A percentile compares a stretch with the other conserved stretches of the same genome.
Evolutionary conservation across 2,888 invertebrate species (phyloP).

Genomic region (Ormia ochracea): DNA sequence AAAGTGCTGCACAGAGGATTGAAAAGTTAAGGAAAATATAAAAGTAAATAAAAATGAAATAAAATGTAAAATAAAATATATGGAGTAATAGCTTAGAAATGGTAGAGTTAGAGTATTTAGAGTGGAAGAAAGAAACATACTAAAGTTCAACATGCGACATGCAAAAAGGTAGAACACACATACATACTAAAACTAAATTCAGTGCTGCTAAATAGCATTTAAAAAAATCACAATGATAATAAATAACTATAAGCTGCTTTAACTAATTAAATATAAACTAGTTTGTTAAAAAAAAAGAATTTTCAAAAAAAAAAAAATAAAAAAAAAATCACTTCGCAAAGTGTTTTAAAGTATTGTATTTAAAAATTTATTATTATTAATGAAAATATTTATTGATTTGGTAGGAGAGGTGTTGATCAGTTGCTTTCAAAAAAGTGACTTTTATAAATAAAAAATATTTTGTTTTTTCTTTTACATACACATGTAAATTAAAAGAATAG

Average conservation of each 20-base stretch:
- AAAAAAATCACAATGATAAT: slow-evolving; percentile 28
- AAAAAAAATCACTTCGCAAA: slow-evolving; percentile 21
- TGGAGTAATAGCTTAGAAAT: slow-evolving; percentile 28
- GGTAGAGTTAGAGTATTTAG: slow-evolving; percentile 25
- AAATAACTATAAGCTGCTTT: slow-evolving; percentile 32
- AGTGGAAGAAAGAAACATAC: slow-evolving; percentile 30
- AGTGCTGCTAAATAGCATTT: slow-evolving; percentile 41
- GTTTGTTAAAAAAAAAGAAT: neutral
- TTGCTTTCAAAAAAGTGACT: slow-evolving; percentile 69
- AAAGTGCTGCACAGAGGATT: slow-evolving; percentile 46
- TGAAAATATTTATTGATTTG: slow-evolving; percentile 57
- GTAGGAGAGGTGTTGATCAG: slow-evolving; percentile 78
- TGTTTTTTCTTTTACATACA: slow-evolving; percentile 55
- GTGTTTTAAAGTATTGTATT: slow-evolving; percentile 60
- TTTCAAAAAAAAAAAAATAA: slow-evolving; percentile 29
- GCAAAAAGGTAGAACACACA: slow-evolving; percentile 65
- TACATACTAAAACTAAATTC: slow-evolving; percentile 53
- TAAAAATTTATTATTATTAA: slow-evolving; percentile 40
- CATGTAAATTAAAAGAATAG: neutral
- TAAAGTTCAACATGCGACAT: slow-evolving; percentile 70
- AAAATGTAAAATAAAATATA: slow-evolving; percentile 1
- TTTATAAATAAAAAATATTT: slow-evolving; percentile 43
- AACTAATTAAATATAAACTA: slow-evolving; percentile 25
- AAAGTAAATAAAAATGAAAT: neutral
- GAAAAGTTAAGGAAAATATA: neutral